Evolutionary conservation across 1,140 invertebrate species (phyloP).

Genomic region (Plutomurus gul): DNA sequence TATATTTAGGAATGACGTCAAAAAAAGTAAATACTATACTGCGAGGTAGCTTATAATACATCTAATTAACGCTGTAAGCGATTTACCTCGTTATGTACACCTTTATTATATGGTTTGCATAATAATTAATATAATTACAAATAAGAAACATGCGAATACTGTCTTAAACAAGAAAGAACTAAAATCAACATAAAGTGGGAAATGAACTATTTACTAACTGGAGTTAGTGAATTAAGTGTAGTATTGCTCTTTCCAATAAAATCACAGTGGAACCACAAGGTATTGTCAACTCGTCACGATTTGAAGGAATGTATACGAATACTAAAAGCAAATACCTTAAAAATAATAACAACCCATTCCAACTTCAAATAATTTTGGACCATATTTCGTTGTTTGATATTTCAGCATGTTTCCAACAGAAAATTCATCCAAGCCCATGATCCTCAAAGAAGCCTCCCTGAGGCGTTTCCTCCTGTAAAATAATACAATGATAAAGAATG

Average conservation of each 20-base stretch:
- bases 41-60: no score
- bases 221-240: background rate
- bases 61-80: background rate
- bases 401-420: background rate
- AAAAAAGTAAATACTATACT: no score
- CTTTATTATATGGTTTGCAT: no score
- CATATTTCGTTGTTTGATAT: background rate
- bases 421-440: slow-evolving; percentile 83
- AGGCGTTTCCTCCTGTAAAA: slow-evolving; percentile 95
- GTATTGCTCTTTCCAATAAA: background rate
- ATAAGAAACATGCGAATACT: background rate
- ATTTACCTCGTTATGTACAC: background rate
- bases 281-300: no score
- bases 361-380: background rate
- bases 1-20: no score
- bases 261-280: background rate
- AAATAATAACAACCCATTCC: no score
- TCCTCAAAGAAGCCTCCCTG: slow-evolving; percentile 99
- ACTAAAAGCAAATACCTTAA: no score
- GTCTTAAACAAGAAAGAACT: background rate
- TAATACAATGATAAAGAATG: slow-evolving; percentile 52
- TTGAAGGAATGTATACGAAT: no score
- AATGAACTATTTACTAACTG: background rate
- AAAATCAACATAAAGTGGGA: background rate
- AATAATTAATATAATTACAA: background rate